Percentiles rank a stretch among this genome's conserved stretches.
Conservation (phyloP, 2,113 vertebrate genomes). For the Oplegnathus fasciatus region DNA sequence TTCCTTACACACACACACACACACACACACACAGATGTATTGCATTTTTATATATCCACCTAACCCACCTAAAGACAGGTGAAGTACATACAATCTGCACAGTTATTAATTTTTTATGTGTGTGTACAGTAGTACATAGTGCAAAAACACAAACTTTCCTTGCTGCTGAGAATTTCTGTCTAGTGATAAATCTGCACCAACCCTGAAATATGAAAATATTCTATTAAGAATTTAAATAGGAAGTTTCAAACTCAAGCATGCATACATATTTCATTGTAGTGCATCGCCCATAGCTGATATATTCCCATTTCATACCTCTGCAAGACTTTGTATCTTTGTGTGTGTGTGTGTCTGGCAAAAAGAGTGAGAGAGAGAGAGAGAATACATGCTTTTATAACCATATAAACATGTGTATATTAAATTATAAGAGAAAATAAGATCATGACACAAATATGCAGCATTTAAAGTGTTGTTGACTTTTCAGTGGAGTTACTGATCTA, state of each 20-base stretch:
- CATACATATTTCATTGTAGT: conserved; percentile 12
- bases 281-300: not conserved
- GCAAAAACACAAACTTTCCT: not conserved
- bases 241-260: not conserved
- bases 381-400: not conserved
- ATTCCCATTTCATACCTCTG: not conserved
- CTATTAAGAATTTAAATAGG: not conserved
- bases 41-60: not conserved
- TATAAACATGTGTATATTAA: not conserved
- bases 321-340: not conserved
- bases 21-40: not conserved
- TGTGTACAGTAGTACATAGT: not conserved
- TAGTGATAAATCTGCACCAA: not conserved
- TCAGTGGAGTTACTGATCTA: not conserved
- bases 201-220: not conserved
- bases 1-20: not conserved
- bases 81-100: not conserved
- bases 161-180: not conserved
- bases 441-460: not conserved
- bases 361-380: too few species aligned
- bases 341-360: not conserved
- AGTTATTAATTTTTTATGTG: too few species aligned
- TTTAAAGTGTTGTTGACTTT: not conserved
- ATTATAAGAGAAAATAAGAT: not conserved
- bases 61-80: not conserved